Evolutionary conservation across 2,113 vertebrate genomes (phyloP).

Genomic region (Silurus meridionalis): DNA sequence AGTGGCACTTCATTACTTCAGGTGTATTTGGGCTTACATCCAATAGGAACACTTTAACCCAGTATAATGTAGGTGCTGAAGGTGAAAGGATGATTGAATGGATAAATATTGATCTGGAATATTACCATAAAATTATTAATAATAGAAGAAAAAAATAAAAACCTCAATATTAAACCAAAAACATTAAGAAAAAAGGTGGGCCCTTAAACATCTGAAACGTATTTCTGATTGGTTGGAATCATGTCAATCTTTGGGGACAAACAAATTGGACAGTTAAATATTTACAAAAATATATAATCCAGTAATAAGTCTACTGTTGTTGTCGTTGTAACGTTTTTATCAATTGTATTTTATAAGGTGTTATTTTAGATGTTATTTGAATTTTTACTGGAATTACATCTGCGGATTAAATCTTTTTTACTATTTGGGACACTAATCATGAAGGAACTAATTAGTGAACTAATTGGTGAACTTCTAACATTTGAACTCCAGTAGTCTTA

Average conservation of each 20-base stretch:
- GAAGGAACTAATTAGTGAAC: too few species aligned
- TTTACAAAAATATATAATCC: not conserved
- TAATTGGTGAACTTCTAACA: too few species aligned
- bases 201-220: not conserved
- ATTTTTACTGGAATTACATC: not conserved
- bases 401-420: too few species aligned
- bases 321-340: not conserved
- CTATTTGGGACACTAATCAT: too few species aligned
- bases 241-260: not conserved
- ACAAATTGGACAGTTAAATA: not conserved
- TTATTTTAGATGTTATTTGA: not conserved
- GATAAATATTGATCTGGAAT: not conserved
- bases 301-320: not conserved
- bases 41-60: not conserved
- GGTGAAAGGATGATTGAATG: too few species aligned
- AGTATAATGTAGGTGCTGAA: not conserved
- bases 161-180: too few species aligned
- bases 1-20: not conserved
- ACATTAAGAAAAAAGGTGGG: too few species aligned
- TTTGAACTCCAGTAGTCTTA: too few species aligned
- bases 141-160: too few species aligned
- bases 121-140: too few species aligned
- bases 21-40: not conserved
- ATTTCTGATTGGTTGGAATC: not conserved
- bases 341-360: not conserved